Evolutionary conservation across 30 jellyfish, hydroid and myxozoan species (phyloP).

Genomic region (Rhopilema esculentum): DNA sequence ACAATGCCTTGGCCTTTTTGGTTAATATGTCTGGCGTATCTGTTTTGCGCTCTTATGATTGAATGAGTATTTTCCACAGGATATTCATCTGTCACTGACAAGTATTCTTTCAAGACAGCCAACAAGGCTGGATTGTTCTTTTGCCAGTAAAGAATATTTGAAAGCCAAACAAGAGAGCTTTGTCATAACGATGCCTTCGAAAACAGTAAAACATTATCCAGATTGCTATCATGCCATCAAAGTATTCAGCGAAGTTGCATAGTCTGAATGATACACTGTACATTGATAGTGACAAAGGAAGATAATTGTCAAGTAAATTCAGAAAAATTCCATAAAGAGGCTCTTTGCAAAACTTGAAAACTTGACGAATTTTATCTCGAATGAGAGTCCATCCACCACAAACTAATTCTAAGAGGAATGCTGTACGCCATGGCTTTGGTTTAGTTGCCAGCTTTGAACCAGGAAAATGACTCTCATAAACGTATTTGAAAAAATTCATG

Average conservation of each 20-base stretch:
- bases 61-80: too few species aligned
- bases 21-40: too few species aligned
- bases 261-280: not conserved
- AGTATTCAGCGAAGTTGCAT: not conserved
- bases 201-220: not conserved
- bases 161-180: too few species aligned
- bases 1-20: too few species aligned
- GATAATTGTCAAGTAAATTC: not conserved
- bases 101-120: not conserved
- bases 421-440: slow-evolving; percentile 16
- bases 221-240: not conserved
- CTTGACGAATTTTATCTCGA: not conserved
- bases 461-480: not conserved
- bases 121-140: too few species aligned
- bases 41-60: too few species aligned
- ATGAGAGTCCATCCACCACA: slow-evolving; percentile 3
- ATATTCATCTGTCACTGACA: too few species aligned
- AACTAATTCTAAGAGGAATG: too few species aligned
- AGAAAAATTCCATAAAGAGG: not conserved
- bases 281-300: not conserved
- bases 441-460: not conserved
- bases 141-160: too few species aligned
- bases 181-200: not conserved
- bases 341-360: not conserved
- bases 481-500: not conserved